Evolutionary conservation across 2,113 vertebrate species (phyloP).

Genomic region (Gasterosteus aculeatus): DNA sequence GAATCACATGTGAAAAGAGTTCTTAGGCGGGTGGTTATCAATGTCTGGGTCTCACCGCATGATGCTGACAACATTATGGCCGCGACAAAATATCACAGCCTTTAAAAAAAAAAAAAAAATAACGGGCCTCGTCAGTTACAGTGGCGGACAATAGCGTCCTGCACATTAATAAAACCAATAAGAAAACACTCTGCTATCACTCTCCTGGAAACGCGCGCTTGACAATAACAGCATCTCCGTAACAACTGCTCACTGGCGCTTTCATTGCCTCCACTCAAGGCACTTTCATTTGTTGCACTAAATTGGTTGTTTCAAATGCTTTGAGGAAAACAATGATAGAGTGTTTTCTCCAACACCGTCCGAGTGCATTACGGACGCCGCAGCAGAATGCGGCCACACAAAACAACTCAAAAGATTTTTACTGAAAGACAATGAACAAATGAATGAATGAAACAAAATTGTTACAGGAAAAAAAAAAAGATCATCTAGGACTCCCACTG

Average conservation of each 20-base stretch:
- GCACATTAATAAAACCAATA: conserved; percentile 59
- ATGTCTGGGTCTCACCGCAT: conserved; percentile 30
- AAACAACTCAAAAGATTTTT: conserved; percentile 41
- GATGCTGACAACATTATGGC: conserved; percentile 22
- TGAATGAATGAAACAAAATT: background rate
- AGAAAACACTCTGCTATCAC: conserved; percentile 43
- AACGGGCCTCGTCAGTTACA: conserved; percentile 24
- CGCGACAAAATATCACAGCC: conserved; percentile 20
- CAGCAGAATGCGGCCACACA: conserved; percentile 44
- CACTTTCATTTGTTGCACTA: conserved; percentile 64
- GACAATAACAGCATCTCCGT: conserved; percentile 48
- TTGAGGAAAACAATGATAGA: conserved; percentile 62
- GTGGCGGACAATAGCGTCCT: conserved; percentile 36
- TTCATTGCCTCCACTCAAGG: conserved; percentile 53
- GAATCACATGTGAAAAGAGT: conserved; percentile 8
- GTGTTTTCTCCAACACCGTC: conserved; percentile 60
- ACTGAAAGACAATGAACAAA: background rate
- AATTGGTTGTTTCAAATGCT: conserved; percentile 65
- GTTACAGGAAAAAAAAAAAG: background rate
- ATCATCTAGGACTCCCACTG: conserved; percentile 8
- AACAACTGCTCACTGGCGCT: conserved; percentile 52
- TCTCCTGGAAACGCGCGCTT: conserved; percentile 24
- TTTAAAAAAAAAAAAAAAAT: conserved; percentile 36
- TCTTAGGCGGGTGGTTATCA: conserved; percentile 51
- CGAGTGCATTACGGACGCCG: conserved; percentile 54